These are phyloP conservation scores for Dendrophyllia cribrosa DNA, from an alignment of 64 coral and sea anemone genomes.

Conservation along the genomic window DNA sequence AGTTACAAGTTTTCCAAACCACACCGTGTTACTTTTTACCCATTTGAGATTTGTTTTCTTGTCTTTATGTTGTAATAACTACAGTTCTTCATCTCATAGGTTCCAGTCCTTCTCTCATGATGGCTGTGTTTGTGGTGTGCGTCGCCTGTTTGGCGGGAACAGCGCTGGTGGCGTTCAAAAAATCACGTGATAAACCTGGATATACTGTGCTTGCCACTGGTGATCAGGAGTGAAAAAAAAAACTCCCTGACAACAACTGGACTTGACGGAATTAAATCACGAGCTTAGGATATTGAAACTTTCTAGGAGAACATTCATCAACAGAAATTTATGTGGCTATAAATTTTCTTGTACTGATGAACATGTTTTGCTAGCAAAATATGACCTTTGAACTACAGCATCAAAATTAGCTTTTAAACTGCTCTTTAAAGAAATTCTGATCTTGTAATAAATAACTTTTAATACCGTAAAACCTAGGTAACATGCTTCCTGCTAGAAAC, in stretches of 20 bases:
- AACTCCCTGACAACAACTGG: background rate
- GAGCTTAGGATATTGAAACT: background rate
- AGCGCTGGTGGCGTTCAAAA: background rate
- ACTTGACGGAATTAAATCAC: background rate
- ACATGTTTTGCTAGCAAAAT: too few species aligned
- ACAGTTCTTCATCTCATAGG: background rate
- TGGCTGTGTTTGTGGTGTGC: background rate
- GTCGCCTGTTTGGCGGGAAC: background rate
- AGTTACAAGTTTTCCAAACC: too few species aligned
- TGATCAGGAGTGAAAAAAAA: background rate
- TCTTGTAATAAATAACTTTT: too few species aligned
- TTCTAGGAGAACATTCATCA: too few species aligned
- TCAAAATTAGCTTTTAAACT: too few species aligned
- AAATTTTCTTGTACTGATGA: too few species aligned
- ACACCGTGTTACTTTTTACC: too few species aligned
- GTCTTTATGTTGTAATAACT: background rate
- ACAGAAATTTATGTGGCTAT: too few species aligned
- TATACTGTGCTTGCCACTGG: background rate
- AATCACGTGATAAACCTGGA: background rate
- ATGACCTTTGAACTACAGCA: too few species aligned
- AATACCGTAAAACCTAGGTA: too few species aligned
- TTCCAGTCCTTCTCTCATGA: background rate
- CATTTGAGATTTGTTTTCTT: background rate
- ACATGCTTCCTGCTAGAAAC: too few species aligned
- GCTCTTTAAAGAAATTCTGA: too few species aligned